Percentiles rank a stretch among this genome's conserved stretches.
Evolutionary conservation across 2,797 vertebrate species (phyloP).

Genomic region (Oreochromis mossambicus): DNA sequence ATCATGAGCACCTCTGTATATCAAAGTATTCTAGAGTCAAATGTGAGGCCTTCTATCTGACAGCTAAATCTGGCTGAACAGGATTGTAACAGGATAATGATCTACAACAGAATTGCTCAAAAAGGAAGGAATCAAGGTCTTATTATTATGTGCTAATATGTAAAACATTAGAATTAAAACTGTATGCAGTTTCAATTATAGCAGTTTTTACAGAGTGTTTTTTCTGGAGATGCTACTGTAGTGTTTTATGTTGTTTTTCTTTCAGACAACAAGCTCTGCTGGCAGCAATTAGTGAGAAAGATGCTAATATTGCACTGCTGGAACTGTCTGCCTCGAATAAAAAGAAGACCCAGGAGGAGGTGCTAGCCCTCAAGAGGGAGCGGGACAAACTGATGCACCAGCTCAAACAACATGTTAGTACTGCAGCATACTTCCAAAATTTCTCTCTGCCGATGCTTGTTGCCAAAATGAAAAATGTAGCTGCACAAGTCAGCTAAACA

Average conservation of each 20-base stretch:
- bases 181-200: not conserved
- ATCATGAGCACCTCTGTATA: not conserved
- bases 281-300: slow-evolving; percentile 98
- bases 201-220: not conserved
- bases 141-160: not conserved
- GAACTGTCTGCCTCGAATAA: slow-evolving; percentile 97
- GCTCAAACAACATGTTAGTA: slow-evolving; percentile 94
- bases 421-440: slow-evolving; percentile 9
- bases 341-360: slow-evolving; percentile 99
- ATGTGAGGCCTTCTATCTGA: not conserved
- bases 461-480: slow-evolving; percentile 15
- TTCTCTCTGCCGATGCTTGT: not conserved
- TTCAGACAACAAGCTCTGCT: slow-evolving; percentile 94
- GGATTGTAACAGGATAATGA: not conserved
- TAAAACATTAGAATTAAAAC: not conserved
- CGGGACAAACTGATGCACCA: slow-evolving; percentile 97
- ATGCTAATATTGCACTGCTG: slow-evolving; percentile 97
- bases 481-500: not conserved
- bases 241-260: slow-evolving; percentile 21
- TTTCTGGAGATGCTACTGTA: not conserved
- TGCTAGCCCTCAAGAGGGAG: slow-evolving; percentile 92
- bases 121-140: not conserved
- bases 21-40: not conserved
- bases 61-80: not conserved
- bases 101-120: not conserved